Base-by-base conservation (phyloP, 2,797 vertebrate species). In the Fratercula arctica region DNA sequence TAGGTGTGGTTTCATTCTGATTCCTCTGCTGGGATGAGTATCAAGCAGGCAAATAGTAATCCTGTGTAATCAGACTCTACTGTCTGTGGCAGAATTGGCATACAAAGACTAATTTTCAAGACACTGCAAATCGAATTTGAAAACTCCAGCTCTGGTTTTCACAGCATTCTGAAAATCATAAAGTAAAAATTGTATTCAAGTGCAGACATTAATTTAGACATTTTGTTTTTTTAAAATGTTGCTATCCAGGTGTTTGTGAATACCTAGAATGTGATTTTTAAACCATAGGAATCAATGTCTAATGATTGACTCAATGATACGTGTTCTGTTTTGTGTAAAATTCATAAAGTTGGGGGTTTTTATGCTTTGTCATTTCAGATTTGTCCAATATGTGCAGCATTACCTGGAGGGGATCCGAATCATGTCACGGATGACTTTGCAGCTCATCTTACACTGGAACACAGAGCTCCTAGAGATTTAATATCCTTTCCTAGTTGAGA, bases 371-470 rank as follows among this genome's bases (percentile, higher is more conserved):
- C 39, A 41, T 35, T 98, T 94, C 98, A 99, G 99, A 99, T 99
- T 97, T 99, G 99, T 98, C 99, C 99, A 89, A 99, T 99, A 98
- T 99, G 99, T 97, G 99, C 99, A 95, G 99, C 99, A 79, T 99
- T 99, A 98, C 99, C 99, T 93, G 99, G 99, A 98, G 99, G 99
- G 59, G 99, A 99, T 98, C 99, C 99, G 28, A 99, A 99, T 99
- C 99, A 99, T 77, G 99, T 99, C 97, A 99, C 99, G 50, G 99
- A 99, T 97, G 99, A 99, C 98, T 99, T 99, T 94, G 99, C 99
- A 98, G 99, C 99, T 98, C 99, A 99, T 98, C 99, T 99, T 97
- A 99, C 99, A 98, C 99, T 99, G 96, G 99, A 99, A 99, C 99
- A 99, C 98, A 99, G 99, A 99, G 99, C 99, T 97, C 99, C 99